Evolutionary conservation across 2,888 invertebrate species (phyloP).

Genomic region (Apodemia arnacis): DNA sequence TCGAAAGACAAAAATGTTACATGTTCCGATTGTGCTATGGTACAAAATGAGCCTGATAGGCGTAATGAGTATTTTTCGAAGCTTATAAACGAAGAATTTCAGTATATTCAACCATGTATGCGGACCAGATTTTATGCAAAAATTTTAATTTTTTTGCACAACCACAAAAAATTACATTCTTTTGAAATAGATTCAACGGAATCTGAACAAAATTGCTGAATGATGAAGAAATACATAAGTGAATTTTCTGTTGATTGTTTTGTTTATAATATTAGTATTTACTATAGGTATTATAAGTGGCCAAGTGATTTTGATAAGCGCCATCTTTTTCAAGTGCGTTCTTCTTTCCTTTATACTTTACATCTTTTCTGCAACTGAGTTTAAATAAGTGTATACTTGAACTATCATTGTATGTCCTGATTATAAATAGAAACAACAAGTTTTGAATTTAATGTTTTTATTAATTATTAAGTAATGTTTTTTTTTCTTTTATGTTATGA

Average conservation of each 20-base stretch:
- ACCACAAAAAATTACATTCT: slow-evolving; percentile 1
- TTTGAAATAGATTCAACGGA: background rate
- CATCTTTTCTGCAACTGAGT: background rate
- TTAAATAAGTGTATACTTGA: background rate
- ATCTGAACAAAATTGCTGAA: background rate
- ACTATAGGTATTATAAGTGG: background rate
- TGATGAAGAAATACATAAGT: slow-evolving; percentile 7
- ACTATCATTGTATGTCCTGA: slow-evolving; percentile 2
- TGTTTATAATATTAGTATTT: background rate
- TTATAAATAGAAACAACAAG: slow-evolving; percentile 10
- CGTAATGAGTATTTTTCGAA: slow-evolving; percentile 8
- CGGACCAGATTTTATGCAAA: slow-evolving; percentile 8
- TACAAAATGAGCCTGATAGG: slow-evolving; percentile 5
- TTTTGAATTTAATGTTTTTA: slow-evolving; percentile 7
- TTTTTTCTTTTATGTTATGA: slow-evolving; percentile 5
- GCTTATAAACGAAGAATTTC: slow-evolving; percentile 3
- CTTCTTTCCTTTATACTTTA: slow-evolving; percentile 11
- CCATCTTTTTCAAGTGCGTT: slow-evolving; percentile 2
- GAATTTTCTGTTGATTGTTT: slow-evolving; percentile 6
- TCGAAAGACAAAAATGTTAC: slow-evolving; percentile 2
- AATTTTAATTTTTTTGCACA: slow-evolving; percentile 2
- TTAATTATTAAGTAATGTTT: slow-evolving; percentile 10
- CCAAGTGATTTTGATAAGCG: background rate
- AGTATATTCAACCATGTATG: background rate
- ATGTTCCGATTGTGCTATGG: background rate